Conservation (phyloP, 2,888 invertebrate species). For the Adela reaumurella region DNA sequence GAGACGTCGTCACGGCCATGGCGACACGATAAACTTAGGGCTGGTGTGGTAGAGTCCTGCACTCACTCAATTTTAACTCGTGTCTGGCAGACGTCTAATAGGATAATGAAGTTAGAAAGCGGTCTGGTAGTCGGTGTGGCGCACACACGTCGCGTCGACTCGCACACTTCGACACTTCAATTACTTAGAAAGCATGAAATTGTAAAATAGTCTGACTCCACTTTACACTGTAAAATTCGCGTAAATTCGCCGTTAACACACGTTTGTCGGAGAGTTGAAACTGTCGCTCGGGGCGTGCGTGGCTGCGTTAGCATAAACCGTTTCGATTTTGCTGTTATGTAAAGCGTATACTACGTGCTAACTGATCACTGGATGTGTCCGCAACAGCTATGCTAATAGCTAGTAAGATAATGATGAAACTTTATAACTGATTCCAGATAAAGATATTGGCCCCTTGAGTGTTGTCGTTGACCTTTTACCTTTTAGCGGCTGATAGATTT, state of each 20-base stretch:
- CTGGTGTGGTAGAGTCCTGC: background rate
- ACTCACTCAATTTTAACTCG: slow-evolving; percentile 8
- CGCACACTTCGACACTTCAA: slow-evolving; percentile 5
- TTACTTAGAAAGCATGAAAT: slow-evolving; percentile 31
- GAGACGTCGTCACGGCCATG: slow-evolving; percentile 45
- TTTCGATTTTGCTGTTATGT: background rate
- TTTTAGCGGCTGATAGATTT: background rate
- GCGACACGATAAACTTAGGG: background rate
- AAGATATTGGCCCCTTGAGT: background rate
- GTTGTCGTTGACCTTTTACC: no score
- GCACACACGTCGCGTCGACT: background rate
- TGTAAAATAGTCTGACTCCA: slow-evolving; percentile 17
- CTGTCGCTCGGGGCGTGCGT: background rate
- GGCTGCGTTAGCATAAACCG: background rate
- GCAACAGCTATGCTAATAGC: background rate
- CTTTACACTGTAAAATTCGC: background rate
- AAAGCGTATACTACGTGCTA: background rate
- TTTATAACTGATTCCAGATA: background rate
- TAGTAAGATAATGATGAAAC: background rate
- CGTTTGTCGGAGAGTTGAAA: background rate
- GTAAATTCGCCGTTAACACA: background rate
- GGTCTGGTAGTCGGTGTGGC: background rate
- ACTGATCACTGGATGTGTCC: background rate
- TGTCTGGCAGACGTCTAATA: background rate
- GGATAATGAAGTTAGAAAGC: background rate